Evolutionary conservation across 2,113 vertebrate species (phyloP).

Genomic region (Pseudois nayaur): DNA sequence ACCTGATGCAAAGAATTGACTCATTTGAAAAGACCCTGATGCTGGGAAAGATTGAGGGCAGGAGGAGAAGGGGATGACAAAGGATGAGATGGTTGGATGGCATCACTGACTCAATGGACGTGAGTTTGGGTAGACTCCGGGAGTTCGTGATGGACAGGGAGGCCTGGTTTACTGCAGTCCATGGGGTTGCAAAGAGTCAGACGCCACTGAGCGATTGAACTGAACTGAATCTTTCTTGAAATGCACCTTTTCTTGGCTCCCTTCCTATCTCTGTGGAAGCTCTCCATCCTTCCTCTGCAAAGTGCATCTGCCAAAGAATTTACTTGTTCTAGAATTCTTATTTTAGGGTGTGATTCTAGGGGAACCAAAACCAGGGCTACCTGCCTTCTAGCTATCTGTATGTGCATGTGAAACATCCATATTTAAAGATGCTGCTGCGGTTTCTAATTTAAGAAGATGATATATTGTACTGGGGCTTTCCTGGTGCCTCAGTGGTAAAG

Average conservation of each 20-base stretch:
- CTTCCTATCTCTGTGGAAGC: neutral
- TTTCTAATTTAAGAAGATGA: neutral
- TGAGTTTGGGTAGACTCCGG: neutral
- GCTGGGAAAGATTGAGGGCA: neutral
- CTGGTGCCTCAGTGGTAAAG: neutral
- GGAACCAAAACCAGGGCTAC: neutral
- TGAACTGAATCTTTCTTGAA: neutral
- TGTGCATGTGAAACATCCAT: neutral
- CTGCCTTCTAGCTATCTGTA: neutral
- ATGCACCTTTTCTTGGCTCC: neutral
- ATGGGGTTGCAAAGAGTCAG: accelerated
- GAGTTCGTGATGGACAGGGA: neutral
- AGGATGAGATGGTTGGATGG: neutral
- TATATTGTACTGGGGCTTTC: neutral
- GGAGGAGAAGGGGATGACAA: neutral
- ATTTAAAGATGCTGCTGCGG: neutral
- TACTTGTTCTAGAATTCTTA: neutral
- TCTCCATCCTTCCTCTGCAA: neutral
- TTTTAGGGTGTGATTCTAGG: neutral
- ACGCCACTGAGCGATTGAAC: accelerated
- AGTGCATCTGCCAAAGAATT: neutral
- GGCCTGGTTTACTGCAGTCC: neutral
- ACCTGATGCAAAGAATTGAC: neutral
- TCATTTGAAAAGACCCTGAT: neutral
- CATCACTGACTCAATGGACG: neutral